A percentile compares a stretch with the other conserved stretches of the same genome.
phyloP scores from a whole-genome alignment of 2,888 invertebrate species.

The Nomada fabriciana region DNA sequence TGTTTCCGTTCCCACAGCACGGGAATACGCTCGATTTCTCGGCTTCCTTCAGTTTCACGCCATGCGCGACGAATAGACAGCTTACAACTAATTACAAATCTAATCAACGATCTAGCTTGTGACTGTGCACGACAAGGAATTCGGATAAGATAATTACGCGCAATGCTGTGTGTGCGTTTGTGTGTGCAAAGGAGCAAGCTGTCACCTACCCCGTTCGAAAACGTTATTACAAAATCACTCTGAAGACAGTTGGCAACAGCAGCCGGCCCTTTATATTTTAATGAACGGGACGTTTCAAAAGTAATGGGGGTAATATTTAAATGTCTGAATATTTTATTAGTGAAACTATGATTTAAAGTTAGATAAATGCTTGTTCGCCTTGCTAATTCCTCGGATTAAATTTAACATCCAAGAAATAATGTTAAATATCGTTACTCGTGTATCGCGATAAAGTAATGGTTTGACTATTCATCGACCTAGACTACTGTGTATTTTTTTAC shows the following conservation, averaged over 20 bases:
- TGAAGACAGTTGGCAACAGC: neutral
- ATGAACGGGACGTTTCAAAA: no score
- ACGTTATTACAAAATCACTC: slow-evolving; percentile 31
- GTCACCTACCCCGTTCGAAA: neutral
- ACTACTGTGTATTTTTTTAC: no score
- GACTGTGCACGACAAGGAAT: slow-evolving; percentile 55
- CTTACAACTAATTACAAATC: slow-evolving; percentile 66
- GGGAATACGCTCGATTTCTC: slow-evolving; percentile 27
- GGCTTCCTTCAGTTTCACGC: slow-evolving; percentile 24
- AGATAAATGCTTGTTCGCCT: no score
- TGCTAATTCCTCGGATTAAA: no score
- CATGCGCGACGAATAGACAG: neutral
- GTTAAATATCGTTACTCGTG: no score
- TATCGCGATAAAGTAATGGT: no score
- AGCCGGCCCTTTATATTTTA: no score
- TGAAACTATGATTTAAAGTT: no score
- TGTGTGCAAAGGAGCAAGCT: neutral
- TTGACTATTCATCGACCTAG: no score
- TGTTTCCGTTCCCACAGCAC: neutral
- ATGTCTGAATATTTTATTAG: no score
- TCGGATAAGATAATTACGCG: slow-evolving; percentile 58
- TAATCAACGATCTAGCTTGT: slow-evolving; percentile 64
- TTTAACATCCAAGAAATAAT: no score
- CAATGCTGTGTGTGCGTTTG: slow-evolving; percentile 9
- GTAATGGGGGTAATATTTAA: no score